These are phyloP conservation scores for Sylvietta virens DNA, from an alignment of 2,113 vertebrate species.

Conservation along the genomic window DNA sequence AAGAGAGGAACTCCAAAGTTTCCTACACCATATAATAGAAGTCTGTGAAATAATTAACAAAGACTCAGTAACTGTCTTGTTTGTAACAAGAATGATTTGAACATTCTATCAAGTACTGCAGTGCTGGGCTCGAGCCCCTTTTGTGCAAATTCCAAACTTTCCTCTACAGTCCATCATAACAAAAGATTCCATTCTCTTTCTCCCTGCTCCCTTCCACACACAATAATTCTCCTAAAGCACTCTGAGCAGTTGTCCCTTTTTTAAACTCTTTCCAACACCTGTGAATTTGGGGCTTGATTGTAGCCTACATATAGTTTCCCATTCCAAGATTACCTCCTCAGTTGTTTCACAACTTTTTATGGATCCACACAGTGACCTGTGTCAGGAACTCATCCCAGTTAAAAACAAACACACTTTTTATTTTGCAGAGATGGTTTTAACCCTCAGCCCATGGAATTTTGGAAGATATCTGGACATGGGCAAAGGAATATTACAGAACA, in stretches of 20 bases:
- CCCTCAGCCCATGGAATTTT: accelerated
- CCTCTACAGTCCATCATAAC: background rate
- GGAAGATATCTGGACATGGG: background rate
- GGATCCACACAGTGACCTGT: background rate
- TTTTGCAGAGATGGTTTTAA: background rate
- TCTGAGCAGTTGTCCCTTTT: background rate
- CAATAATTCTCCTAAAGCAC: background rate
- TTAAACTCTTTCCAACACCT: background rate
- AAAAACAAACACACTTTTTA: background rate
- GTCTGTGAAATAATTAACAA: background rate
- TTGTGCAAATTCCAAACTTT: background rate
- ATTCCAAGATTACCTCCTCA: background rate
- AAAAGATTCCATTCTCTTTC: background rate
- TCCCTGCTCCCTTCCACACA: background rate
- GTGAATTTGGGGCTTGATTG: background rate
- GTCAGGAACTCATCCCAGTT: background rate
- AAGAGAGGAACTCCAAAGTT: background rate
- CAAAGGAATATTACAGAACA: background rate
- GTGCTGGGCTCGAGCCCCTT: background rate
- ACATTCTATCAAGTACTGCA: background rate
- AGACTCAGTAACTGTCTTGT: background rate
- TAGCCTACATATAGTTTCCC: background rate
- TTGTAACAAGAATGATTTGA: background rate
- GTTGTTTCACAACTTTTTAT: background rate
- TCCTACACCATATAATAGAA: accelerated